phyloP scores from a whole-genome alignment of 2,797 vertebrate species.

The Manis pentadactyla region DNA sequence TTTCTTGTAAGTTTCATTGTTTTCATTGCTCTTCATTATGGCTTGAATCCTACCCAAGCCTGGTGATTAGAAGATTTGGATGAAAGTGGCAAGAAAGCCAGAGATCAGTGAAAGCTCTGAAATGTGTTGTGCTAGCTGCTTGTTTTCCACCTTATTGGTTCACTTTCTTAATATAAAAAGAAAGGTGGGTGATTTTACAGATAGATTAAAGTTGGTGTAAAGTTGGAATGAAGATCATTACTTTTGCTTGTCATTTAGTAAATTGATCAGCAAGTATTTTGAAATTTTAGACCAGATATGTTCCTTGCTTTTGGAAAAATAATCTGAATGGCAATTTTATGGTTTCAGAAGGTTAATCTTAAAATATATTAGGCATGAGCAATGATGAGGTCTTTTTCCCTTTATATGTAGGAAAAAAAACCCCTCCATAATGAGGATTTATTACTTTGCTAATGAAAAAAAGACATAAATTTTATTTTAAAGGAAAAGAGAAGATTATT shows the following conservation, averaged over 20 bases:
- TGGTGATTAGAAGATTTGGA: background rate
- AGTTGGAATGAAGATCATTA: conserved; percentile 17
- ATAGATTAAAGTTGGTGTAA: background rate
- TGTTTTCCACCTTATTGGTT: background rate
- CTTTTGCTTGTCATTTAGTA: conserved; percentile 40
- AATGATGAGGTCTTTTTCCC: background rate
- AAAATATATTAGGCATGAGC: background rate
- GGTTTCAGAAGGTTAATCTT: background rate
- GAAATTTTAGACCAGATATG: background rate
- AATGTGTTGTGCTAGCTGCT: background rate
- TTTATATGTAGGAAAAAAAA: background rate
- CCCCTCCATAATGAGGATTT: background rate
- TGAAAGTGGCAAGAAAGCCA: conserved; percentile 27
- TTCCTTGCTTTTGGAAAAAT: conserved; percentile 22
- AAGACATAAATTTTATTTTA: background rate
- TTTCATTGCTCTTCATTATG: background rate
- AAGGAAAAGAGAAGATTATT: background rate
- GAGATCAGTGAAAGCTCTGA: background rate
- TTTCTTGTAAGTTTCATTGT: background rate
- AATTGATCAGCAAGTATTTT: background rate
- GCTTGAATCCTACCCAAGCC: background rate
- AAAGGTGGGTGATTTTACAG: background rate
- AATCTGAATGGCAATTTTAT: background rate
- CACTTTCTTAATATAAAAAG: background rate
- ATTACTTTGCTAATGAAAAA: background rate